Evolutionary conservation across 2,113 vertebrate genomes (phyloP).

Genomic region (Dipodomys merriami): DNA sequence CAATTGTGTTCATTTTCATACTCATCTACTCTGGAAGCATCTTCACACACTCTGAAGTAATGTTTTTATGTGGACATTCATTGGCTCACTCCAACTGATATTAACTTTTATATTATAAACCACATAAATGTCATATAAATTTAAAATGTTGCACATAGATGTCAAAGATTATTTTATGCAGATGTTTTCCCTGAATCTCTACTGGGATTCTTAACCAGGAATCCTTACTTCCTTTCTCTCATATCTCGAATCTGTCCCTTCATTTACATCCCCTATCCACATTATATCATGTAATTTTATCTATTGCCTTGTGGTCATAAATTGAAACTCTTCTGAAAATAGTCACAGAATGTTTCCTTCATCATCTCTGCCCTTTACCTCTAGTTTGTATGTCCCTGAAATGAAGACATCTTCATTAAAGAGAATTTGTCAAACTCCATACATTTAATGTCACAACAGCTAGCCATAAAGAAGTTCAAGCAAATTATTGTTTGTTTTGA

Average conservation of each 20-base stretch:
- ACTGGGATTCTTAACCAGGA: neutral
- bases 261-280: neutral
- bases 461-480: neutral
- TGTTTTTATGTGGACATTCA: neutral
- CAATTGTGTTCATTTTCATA: neutral
- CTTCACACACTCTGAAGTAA: neutral
- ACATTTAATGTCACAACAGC: neutral
- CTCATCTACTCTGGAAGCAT: neutral
- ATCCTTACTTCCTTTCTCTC: neutral
- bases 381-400: neutral
- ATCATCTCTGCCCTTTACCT: neutral
- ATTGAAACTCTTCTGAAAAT: neutral
- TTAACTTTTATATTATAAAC: constrained; percentile 8
- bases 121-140: neutral
- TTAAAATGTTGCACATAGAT: neutral
- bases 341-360: neutral
- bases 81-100: neutral
- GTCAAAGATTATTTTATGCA: neutral
- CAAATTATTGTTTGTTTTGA: neutral
- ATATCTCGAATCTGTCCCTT: neutral
- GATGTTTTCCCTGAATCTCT: neutral
- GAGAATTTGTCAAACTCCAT: neutral
- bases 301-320: constrained; percentile 19
- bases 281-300: neutral
- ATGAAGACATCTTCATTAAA: neutral